Conservation (phyloP, 2,888 invertebrate species). For the Ophonus ardosiacus region DNA sequence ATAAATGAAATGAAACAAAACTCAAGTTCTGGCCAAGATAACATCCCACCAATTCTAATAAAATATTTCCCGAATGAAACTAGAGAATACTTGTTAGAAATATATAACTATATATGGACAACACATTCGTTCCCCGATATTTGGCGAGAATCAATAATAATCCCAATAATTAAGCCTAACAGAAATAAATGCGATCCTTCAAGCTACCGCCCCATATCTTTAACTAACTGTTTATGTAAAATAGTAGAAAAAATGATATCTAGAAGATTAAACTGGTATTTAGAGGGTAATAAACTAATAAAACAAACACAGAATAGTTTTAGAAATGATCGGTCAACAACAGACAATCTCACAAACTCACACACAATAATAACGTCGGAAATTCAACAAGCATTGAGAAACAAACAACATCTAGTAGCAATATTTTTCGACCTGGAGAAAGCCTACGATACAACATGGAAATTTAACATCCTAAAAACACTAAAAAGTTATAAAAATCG, state of each 20-base stretch:
- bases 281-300: constrained; percentile 7
- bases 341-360: constrained; percentile 11
- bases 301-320: constrained; percentile 16
- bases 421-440: constrained; percentile 18
- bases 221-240: constrained; percentile 18
- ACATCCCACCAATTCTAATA: neutral
- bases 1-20: constrained; percentile 15
- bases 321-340: neutral
- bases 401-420: constrained; percentile 5
- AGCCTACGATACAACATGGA: constrained; percentile 3
- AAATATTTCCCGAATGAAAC: constrained; percentile 10
- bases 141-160: constrained; percentile 6
- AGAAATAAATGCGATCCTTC: constrained; percentile 3
- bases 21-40: neutral
- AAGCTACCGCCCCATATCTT: neutral
- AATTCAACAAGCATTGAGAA: neutral
- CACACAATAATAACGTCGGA: neutral
- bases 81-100: constrained; percentile 5
- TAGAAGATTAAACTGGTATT: neutral
- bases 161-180: neutral
- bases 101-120: constrained; percentile 36
- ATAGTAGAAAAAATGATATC: constrained; percentile 9
- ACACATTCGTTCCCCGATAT: neutral
- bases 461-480: constrained; percentile 8
- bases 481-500: constrained; percentile 4